Conservation (phyloP, 2,888 invertebrate species). For the Gastracanthus pulcherrimus region DNA sequence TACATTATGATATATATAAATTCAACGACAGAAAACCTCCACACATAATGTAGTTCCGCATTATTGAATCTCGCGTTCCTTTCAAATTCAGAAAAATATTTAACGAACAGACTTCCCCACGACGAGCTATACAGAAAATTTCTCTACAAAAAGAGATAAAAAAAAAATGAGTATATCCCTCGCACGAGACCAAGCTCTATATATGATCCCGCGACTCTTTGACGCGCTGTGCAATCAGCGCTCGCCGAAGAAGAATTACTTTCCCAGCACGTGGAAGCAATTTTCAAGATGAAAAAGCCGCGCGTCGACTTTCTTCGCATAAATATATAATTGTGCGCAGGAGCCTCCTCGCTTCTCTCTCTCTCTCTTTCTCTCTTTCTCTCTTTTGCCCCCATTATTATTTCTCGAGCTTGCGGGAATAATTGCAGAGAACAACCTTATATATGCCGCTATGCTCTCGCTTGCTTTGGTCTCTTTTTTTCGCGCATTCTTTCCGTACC, state of each 20-base stretch:
- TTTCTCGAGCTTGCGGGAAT: not conserved
- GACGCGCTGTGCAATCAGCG: not conserved
- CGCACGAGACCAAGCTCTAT: too few species aligned
- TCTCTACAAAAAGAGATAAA: too few species aligned
- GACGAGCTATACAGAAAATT: not conserved
- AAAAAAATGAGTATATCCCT: too few species aligned
- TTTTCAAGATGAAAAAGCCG: conserved; percentile 8
- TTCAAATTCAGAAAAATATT: not conserved
- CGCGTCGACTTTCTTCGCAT: not conserved
- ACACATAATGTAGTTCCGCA: too few species aligned
- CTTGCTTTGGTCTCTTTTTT: too few species aligned
- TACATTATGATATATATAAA: too few species aligned
- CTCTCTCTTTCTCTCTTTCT: too few species aligned
- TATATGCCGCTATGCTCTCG: not conserved
- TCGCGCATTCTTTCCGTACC: too few species aligned
- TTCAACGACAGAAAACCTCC: too few species aligned
- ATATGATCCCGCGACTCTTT: not conserved
- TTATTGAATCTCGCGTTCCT: not conserved
- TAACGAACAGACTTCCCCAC: not conserved
- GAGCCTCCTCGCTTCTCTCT: too few species aligned
- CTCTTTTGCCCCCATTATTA: conserved; percentile 3
- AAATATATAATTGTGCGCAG: conserved; percentile 9
- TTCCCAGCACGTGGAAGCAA: not conserved
- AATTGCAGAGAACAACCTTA: conserved; percentile 2
- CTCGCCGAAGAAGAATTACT: not conserved